phyloP scores from a whole-genome alignment of 1,140 invertebrate species.

The Planococcus citri region DNA sequence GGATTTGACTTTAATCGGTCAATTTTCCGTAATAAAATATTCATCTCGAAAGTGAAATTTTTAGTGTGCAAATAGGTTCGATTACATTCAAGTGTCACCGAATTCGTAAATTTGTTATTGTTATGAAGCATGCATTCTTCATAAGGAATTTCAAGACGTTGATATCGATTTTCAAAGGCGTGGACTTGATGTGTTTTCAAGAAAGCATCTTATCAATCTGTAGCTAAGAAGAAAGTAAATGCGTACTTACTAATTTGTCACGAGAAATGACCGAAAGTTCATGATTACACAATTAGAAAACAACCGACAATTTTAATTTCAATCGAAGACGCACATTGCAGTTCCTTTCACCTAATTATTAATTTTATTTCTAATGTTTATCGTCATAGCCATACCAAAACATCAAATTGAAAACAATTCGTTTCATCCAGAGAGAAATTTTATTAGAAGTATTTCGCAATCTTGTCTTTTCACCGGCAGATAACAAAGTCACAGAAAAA shows the following conservation, averaged over 20 bases:
- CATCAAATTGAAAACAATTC: background rate
- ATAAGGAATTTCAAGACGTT: background rate
- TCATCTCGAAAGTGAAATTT: too few species aligned
- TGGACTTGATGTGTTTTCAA: background rate
- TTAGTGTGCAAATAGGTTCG: too few species aligned
- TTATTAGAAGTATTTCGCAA: too few species aligned
- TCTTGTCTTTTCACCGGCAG: too few species aligned
- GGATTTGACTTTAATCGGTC: too few species aligned
- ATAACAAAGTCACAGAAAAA: too few species aligned
- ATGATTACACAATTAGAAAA: background rate
- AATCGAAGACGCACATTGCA: background rate
- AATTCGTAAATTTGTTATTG: too few species aligned
- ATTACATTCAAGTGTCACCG: too few species aligned
- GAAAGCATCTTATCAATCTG: background rate
- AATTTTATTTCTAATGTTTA: background rate
- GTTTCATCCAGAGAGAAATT: too few species aligned
- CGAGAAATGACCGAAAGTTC: background rate
- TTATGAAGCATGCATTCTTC: too few species aligned
- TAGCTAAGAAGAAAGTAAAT: background rate
- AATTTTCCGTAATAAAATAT: too few species aligned
- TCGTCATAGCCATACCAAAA: background rate
- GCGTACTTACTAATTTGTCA: background rate
- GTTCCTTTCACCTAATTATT: conserved; percentile 1
- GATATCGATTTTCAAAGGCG: conserved; percentile 1
- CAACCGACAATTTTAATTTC: background rate